Base-by-base conservation (phyloP, 2,888 invertebrate genomes). In the Branchipolynoe longqiensis region DNA sequence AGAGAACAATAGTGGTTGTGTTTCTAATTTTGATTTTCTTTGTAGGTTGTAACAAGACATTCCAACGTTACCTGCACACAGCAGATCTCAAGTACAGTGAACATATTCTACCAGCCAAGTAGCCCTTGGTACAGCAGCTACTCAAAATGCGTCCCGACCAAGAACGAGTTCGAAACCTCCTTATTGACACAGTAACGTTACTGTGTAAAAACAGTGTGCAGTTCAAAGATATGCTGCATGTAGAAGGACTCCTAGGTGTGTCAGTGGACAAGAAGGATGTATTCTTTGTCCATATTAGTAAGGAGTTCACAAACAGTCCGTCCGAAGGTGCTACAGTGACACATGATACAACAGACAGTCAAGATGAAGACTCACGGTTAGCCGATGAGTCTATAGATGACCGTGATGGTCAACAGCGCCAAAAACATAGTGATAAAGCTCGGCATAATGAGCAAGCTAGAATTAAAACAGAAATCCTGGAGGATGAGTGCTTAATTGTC, bases 181-280 rank as follows among this genome's bases (percentile, higher is more conserved):
- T 86, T 25, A 41, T 81, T 36, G 86, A 86, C 31, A 84, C 86
- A 28, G 83, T 86, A 12, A 58, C 84, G 3, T 33, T 84, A 36
- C 40, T 86, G 48, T 86, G 86, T 62, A 74, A 81, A 33, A 84
- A 84, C 58, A 56, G 84, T 40, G 54, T 86, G 64, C 54, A 64
- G 41, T 86, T 58, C 58, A 81, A 86, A 28, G 54, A 59, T 25
- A 56, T 81, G 36, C 25, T 86, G 85, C 41, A 56, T 28, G 64
- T 86, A 25, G 82, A 86, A 78, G 86, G 86, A 22, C 40, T 86
- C 25, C 54, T 86, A 6, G 86, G 86, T 56, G 81, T 86, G 4
- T 85, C 86, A 22, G 31, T 86, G 31, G 85, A 86, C 38, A 64
- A 85, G 38, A 73, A 85, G 31, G 82, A 85, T 2, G 69, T 85